Conservation (phyloP, 2,113 vertebrate genomes). For the Bucco capensis region DNA sequence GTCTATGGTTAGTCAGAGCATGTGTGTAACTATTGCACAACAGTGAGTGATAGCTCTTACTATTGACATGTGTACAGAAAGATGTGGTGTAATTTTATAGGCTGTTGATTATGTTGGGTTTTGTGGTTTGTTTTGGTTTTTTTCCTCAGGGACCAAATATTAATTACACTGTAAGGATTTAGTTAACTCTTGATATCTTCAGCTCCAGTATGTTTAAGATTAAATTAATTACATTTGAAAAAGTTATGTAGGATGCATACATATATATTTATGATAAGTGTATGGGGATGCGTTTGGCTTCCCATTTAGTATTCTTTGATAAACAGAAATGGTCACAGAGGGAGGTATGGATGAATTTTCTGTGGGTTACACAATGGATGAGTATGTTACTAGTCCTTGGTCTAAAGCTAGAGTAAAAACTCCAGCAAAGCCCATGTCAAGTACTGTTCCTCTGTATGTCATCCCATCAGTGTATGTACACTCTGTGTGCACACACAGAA, state of each 20-base stretch:
- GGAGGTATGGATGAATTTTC: neutral
- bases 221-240: too few species aligned
- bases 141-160: neutral
- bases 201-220: too few species aligned
- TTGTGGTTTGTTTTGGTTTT: neutral
- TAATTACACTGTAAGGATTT: neutral
- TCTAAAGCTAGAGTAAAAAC: neutral
- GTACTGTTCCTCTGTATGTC: neutral
- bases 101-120: neutral
- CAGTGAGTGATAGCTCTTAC: neutral
- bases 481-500: neutral
- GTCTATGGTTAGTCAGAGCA: neutral
- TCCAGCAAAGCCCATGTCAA: neutral
- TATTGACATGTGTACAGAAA: neutral
- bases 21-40: neutral
- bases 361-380: neutral
- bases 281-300: neutral
- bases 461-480: neutral
- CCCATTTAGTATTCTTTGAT: neutral
- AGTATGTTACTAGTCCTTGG: neutral
- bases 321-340: neutral
- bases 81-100: fast-evolving
- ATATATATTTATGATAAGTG: neutral
- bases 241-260: neutral
- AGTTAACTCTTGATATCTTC: neutral